Percentiles rank a stretch among this genome's conserved stretches.
These are phyloP conservation scores for Neolamprologus caudopunctatus DNA, from an alignment of 2,113 vertebrate species.

Conservation along the genomic window DNA sequence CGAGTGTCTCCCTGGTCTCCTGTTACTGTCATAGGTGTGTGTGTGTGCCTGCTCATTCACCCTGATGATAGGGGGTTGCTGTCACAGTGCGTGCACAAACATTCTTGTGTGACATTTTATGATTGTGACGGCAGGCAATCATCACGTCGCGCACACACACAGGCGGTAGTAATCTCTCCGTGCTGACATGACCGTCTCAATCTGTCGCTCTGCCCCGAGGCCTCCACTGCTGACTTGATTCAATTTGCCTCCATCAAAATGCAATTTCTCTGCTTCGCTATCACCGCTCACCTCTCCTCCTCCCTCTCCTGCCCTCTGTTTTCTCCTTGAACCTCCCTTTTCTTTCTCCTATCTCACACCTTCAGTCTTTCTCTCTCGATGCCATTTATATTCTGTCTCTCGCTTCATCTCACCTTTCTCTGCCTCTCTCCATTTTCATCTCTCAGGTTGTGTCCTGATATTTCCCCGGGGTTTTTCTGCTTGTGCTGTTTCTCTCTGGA, in stretches of 20 bases:
- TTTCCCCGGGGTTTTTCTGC: neutral
- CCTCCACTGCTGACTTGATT: conserved; percentile 32
- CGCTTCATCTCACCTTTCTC: neutral
- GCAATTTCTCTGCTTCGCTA: conserved; percentile 32
- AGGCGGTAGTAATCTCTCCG: conserved; percentile 14
- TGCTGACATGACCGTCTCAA: conserved; percentile 38
- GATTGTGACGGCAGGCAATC: neutral
- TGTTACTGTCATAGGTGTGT: neutral
- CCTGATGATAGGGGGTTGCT: neutral
- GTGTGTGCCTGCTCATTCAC: neutral
- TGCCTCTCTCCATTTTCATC: neutral
- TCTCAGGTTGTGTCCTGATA: conserved; percentile 11
- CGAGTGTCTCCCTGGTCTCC: neutral
- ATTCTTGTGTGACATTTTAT: neutral
- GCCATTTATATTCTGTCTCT: neutral
- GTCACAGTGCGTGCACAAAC: neutral
- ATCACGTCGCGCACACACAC: neutral
- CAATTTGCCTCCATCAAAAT: conserved; percentile 60
- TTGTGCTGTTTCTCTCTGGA: neutral
- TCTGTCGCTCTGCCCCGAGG: conserved; percentile 32
- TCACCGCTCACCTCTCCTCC: neutral
- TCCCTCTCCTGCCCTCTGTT: neutral
- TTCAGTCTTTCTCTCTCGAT: neutral
- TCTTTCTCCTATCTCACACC: neutral
- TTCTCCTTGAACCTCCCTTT: neutral